Evolutionary conservation across 2,797 vertebrate genomes (phyloP).

Genomic region (Carduelis carduelis): DNA sequence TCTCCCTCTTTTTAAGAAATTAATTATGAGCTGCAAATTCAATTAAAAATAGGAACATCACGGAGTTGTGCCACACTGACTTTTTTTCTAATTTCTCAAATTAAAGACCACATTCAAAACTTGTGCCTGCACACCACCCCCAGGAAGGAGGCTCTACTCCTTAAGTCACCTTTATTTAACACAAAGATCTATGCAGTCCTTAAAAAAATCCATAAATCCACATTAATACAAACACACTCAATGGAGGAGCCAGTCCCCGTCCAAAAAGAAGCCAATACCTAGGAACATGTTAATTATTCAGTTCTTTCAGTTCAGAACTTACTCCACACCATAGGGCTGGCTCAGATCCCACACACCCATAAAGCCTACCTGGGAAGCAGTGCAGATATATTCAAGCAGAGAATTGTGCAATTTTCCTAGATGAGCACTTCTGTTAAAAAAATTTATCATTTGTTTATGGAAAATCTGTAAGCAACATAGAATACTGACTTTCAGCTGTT

Average conservation of each 20-base stretch:
- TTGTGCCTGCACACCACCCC: background rate
- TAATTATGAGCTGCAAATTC: constrained; percentile 50
- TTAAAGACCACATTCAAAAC: background rate
- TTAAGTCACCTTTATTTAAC: background rate
- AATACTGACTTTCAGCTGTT: background rate
- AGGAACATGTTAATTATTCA: background rate
- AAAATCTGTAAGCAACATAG: background rate
- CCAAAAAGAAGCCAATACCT: background rate
- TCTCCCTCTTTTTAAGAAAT: constrained; percentile 25
- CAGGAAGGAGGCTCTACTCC: background rate
- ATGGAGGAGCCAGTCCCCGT: background rate
- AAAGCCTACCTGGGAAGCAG: background rate
- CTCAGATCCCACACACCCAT: background rate
- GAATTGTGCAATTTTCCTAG: background rate
- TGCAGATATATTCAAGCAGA: background rate
- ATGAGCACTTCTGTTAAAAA: background rate
- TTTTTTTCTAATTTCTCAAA: constrained; percentile 28
- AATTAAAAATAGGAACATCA: constrained; percentile 42
- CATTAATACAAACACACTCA: background rate
- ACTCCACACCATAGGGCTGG: background rate
- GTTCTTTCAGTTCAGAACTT: background rate
- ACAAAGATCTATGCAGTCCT: background rate
- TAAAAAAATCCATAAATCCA: background rate
- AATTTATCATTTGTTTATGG: background rate
- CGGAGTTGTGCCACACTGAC: background rate